Conservation (phyloP, 1,140 invertebrate species). For the Aphaenogaster ashmeadi region DNA sequence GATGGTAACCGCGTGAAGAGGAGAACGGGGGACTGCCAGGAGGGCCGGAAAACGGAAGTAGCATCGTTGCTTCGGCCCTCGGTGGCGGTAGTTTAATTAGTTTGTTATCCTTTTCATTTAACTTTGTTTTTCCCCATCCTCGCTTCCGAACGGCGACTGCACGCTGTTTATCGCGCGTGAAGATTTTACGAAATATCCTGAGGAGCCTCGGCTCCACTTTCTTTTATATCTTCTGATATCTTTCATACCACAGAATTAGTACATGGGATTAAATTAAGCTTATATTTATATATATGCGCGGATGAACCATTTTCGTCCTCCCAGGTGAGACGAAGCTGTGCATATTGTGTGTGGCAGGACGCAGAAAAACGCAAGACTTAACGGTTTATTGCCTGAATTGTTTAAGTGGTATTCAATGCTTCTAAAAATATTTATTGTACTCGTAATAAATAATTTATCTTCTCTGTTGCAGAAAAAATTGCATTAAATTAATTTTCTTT, state of each 20-base stretch:
- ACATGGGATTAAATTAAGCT: background rate
- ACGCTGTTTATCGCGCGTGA: conserved; percentile 2
- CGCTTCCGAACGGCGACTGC: background rate
- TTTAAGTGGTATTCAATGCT: background rate
- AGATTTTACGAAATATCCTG: background rate
- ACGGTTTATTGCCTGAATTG: background rate
- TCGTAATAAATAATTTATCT: background rate
- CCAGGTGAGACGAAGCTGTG: background rate
- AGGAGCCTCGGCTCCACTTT: background rate
- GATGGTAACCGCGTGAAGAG: conserved; percentile 4
- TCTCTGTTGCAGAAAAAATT: background rate
- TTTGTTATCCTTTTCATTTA: conserved; percentile 80
- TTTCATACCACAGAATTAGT: background rate
- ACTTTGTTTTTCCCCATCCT: conserved; percentile 70
- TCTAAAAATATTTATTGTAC: background rate
- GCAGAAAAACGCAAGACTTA: background rate
- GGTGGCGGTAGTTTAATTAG: conserved; percentile 79
- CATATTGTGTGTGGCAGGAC: background rate
- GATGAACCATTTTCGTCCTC: background rate
- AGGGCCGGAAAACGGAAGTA: conserved; percentile 35
- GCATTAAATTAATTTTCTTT: background rate
- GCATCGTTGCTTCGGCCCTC: conserved; percentile 51
- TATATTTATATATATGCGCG: background rate
- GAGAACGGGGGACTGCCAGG: background rate
- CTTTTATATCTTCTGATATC: background rate